A percentile compares a stretch with the other conserved stretches of the same genome.
phyloP scores from a whole-genome alignment of 1,140 invertebrate species.

The Zaprionus ornatus region DNA sequence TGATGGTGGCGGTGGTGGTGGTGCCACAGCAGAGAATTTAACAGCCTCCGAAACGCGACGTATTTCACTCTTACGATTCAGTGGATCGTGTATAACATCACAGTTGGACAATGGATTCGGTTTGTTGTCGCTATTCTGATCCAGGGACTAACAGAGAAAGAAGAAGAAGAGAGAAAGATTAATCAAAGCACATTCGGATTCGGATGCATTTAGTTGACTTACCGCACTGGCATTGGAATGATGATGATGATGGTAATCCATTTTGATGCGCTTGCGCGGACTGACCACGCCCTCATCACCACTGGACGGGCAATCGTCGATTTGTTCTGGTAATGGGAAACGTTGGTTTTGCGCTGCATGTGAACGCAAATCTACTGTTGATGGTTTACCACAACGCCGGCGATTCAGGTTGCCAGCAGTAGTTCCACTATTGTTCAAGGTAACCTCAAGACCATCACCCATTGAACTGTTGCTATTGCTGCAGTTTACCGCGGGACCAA shows the following conservation, averaged over 20 bases:
- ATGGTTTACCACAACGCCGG: conserved; percentile 80
- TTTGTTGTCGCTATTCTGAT: conserved; percentile 50
- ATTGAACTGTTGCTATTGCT: conserved; percentile 23
- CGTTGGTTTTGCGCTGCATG: conserved; percentile 89
- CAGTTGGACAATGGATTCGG: conserved; percentile 75
- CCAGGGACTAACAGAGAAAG: conserved; percentile 36
- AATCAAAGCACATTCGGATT: not conserved
- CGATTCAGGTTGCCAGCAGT: conserved; percentile 37
- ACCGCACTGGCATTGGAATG: conserved; percentile 83
- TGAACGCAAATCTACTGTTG: conserved; percentile 85
- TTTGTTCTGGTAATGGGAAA: conserved; percentile 88
- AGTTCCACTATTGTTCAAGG: conserved; percentile 39
- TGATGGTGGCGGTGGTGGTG: conserved; percentile 34
- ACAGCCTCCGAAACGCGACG: conserved; percentile 70
- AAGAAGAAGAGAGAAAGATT: not conserved
- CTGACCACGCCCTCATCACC: conserved; percentile 88
- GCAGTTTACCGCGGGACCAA: conserved; percentile 64
- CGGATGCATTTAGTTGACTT: conserved; percentile 24
- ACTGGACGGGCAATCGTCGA: conserved; percentile 89
- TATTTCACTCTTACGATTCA: conserved; percentile 78
- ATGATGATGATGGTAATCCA: conserved; percentile 84
- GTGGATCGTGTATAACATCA: conserved; percentile 82
- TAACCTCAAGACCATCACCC: conserved; percentile 46
- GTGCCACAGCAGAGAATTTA: conserved; percentile 62
- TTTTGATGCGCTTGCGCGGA: conserved; percentile 87